A percentile compares a stretch with the other conserved stretches of the same genome.
Evolutionary conservation across 2,797 vertebrate genomes (phyloP).

Genomic region (Macrochelys suwanniensis): DNA sequence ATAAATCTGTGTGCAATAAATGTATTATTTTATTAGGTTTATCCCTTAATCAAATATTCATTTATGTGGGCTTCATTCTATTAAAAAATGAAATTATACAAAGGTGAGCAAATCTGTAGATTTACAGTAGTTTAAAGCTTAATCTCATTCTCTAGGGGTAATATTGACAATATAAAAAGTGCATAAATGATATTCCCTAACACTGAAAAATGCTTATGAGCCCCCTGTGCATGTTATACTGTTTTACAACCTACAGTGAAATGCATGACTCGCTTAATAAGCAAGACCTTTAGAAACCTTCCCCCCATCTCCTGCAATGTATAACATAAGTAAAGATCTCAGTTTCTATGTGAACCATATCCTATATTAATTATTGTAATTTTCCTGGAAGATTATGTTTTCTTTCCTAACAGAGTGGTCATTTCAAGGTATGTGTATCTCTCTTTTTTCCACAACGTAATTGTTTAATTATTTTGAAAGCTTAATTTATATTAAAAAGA

Average conservation of each 20-base stretch:
- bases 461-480: neutral
- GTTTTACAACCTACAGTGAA: slow-evolving; percentile 79
- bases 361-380: slow-evolving; percentile 41
- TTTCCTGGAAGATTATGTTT: slow-evolving; percentile 52
- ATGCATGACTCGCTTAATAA: slow-evolving; percentile 81
- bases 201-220: slow-evolving; percentile 82
- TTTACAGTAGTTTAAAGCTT: slow-evolving; percentile 81
- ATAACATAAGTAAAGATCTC: slow-evolving; percentile 64
- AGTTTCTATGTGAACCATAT: slow-evolving; percentile 58
- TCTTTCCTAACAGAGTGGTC: neutral
- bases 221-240: slow-evolving; percentile 75
- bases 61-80: slow-evolving; percentile 77
- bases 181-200: slow-evolving; percentile 81
- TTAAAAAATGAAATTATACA: slow-evolving; percentile 82
- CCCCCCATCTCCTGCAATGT: neutral
- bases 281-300: slow-evolving; percentile 75
- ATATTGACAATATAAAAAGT: slow-evolving; percentile 81
- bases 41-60: slow-evolving; percentile 81
- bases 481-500: slow-evolving; percentile 20
- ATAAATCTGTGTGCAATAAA: slow-evolving; percentile 78
- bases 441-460: neutral
- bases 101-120: slow-evolving; percentile 79
- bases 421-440: neutral
- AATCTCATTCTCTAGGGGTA: slow-evolving; percentile 76
- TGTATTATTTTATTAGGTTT: slow-evolving; percentile 79